Evolutionary conservation across 1,140 invertebrate species (phyloP).

Genomic region (Diachasmimorpha longicaudata): DNA sequence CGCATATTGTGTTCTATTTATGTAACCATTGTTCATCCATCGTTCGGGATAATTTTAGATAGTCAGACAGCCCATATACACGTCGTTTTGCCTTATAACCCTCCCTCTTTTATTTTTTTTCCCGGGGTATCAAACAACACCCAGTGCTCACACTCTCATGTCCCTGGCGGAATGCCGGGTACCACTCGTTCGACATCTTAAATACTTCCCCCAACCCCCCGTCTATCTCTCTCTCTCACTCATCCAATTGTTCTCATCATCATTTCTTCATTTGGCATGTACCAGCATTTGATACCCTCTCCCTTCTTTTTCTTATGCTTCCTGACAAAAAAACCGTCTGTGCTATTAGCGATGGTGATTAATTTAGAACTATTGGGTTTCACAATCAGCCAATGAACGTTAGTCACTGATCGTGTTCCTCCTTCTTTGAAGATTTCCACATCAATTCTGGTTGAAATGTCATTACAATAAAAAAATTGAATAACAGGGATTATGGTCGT

Average conservation of each 20-base stretch:
- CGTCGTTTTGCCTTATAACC: not conserved
- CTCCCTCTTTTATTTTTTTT: not conserved
- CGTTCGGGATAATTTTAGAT: constrained; percentile 61
- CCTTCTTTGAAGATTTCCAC: too few relatives aligned
- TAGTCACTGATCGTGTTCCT: constrained; percentile 7
- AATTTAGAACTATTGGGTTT: constrained; percentile 66
- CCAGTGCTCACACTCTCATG: not conserved
- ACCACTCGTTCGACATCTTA: constrained; percentile 32
- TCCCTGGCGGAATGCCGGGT: constrained; percentile 11
- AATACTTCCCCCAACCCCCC: constrained; percentile 27
- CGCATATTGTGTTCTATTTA: constrained; percentile 64
- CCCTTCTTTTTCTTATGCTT: constrained; percentile 32
- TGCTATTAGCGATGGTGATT: constrained; percentile 64
- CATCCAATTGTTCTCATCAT: not conserved
- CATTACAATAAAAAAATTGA: not conserved
- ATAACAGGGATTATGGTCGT: not conserved
- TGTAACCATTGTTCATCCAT: constrained; percentile 64
- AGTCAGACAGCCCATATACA: constrained; percentile 35
- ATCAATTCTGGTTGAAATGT: not conserved
- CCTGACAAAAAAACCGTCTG: constrained; percentile 20
- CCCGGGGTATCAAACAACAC: not conserved
- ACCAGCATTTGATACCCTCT: not conserved
- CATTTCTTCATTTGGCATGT: constrained; percentile 27
- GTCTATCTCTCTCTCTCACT: constrained; percentile 1
- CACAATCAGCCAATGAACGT: constrained; percentile 56